Base-by-base conservation (phyloP, 2,113 vertebrate species). In the Hymenochirus boettgeri region DNA sequence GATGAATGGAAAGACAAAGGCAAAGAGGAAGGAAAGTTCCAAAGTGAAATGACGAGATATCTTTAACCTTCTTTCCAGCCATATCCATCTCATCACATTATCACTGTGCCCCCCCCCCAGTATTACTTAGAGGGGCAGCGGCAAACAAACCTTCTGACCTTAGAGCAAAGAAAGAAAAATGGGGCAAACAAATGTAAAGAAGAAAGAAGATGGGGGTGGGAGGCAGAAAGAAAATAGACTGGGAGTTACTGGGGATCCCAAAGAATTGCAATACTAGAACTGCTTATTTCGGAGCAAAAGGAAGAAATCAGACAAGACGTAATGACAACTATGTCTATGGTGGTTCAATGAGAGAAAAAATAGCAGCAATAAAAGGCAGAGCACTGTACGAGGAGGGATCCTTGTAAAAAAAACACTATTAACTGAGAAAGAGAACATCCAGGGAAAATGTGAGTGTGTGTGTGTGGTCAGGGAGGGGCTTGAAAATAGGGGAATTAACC, bases 91-190 rank as follows among this genome's bases (percentile, higher is more conserved):
- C 39, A 2, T 31, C 63, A 57, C 15, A n/a, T 29, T 56, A 17
- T 62, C 26, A 51, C 35, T 65, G n/a, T n/a, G n/a, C n/a, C 63
- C 31, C 48, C 27, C 19, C 33, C 51, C 17, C 47, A 17, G 19
- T 18, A 26, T 13, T 19, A 47, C 11, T 39, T 37, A 47, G 63
- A 66, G 26, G 13, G 22, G 46, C 54, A 50, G 45, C 55, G 51
- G 27, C 45, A 61, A 19, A 29, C 35, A 31, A n/a, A 66, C 48
- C 61, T 24, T 19, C 8, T 42, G 61, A 63, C 45, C 54, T 55
- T 11, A 35, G 42, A 17, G 31, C 39, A 57, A 23, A 39, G 54
- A 35, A 42, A 42, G 17, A 15, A 15, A n/a, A 13, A 42, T 42
- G 17, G 39, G 13, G 39, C 13, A 17, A n/a, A 42, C 13, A 42